A percentile compares a stretch with the other conserved stretches of the same genome.
phyloP scores from a whole-genome alignment of 2,113 vertebrate genomes.

The Sminthopsis crassicaudata region DNA sequence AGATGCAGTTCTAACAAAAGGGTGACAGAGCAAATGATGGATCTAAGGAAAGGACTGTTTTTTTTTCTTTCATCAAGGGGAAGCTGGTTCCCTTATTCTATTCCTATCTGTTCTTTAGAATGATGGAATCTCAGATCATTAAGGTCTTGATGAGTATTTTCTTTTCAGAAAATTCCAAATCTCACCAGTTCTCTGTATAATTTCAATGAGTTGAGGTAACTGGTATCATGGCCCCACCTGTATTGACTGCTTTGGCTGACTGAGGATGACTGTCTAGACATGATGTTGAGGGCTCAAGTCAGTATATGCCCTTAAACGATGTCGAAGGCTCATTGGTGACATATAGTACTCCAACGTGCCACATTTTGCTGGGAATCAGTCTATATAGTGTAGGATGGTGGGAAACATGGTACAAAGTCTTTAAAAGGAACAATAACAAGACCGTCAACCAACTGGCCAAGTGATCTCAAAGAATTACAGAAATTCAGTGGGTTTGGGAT shows the following conservation, averaged over 20 bases:
- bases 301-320: background rate
- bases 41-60: conserved; percentile 18
- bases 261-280: background rate
- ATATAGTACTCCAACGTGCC: background rate
- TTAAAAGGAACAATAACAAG: background rate
- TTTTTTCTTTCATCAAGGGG: background rate
- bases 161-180: background rate
- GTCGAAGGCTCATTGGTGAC: background rate
- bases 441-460: background rate
- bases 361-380: background rate
- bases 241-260: background rate
- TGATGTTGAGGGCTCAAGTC: background rate
- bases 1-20: conserved; percentile 60
- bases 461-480: background rate
- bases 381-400: background rate
- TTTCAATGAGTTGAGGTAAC: background rate
- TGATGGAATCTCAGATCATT: background rate
- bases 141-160: background rate
- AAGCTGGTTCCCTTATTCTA: background rate
- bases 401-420: background rate
- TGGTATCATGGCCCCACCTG: background rate
- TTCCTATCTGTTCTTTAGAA: background rate
- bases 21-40: background rate
- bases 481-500: background rate
- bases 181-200: background rate